phyloP scores from a whole-genome alignment of 2,113 vertebrate genomes.

The Vombatus ursinus region DNA sequence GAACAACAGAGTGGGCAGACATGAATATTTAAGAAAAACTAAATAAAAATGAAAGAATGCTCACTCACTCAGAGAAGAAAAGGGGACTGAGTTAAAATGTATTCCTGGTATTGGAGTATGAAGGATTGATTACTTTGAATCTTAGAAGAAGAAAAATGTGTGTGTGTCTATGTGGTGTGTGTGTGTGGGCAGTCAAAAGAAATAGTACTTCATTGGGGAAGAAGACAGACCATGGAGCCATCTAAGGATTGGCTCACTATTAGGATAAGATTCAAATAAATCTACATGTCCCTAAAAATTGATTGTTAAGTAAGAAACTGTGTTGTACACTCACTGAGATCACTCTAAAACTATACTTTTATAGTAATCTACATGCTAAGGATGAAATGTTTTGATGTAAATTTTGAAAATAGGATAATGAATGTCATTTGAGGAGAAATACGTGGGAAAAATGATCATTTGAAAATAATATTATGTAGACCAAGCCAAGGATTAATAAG shows the following conservation, averaged over 20 bases:
- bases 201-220: constrained; percentile 42
- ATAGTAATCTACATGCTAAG: constrained; percentile 26
- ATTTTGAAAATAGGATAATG: constrained; percentile 22
- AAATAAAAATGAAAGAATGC: neutral
- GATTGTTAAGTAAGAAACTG: constrained; percentile 40
- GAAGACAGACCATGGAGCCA: constrained; percentile 17
- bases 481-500: neutral
- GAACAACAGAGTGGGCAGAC: neutral
- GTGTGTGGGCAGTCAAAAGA: neutral
- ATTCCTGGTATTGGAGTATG: neutral
- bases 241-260: constrained; percentile 50
- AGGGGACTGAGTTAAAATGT: neutral
- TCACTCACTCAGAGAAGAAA: neutral
- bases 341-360: constrained; percentile 7
- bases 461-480: neutral
- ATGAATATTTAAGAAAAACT: neutral
- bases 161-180: neutral
- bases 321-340: constrained; percentile 40
- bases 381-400: constrained; percentile 27
- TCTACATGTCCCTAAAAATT: neutral
- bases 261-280: constrained; percentile 30
- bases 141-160: neutral
- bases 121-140: neutral
- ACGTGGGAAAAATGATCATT: constrained; percentile 9
- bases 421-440: constrained; percentile 30